Evolutionary conservation across 2,113 vertebrate species (phyloP).

Genomic region (Seriola aureovittata): DNA sequence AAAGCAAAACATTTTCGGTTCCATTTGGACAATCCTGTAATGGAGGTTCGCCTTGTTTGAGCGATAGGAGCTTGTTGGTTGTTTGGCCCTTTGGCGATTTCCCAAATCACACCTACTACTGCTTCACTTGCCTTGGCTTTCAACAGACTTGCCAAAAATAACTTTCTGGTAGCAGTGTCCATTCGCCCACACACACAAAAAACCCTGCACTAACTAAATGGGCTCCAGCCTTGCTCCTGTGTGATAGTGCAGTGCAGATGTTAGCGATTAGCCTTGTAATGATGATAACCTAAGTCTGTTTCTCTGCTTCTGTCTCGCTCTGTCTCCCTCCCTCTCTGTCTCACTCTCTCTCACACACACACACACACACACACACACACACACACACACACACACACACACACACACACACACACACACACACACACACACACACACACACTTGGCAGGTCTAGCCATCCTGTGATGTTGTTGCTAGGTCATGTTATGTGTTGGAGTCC

Average conservation of each 20-base stretch:
- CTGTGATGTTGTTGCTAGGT: conserved; percentile 54
- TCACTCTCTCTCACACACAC: neutral
- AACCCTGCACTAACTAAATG: conserved; percentile 30
- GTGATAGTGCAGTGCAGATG: conserved; percentile 47
- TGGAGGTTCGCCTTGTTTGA: conserved; percentile 41
- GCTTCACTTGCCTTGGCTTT: conserved; percentile 37
- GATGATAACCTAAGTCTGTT: conserved; percentile 44
- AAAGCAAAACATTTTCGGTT: conserved; percentile 26
- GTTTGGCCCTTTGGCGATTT: conserved; percentile 48
- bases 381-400: neutral
- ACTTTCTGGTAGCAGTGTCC: conserved; percentile 10
- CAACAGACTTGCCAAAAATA: conserved; percentile 51
- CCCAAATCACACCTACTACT: conserved; percentile 38
- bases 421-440: neutral
- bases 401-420: conserved; percentile 9
- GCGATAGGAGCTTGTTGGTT: conserved; percentile 40
- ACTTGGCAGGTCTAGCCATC: conserved; percentile 11
- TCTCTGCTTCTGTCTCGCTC: conserved; percentile 3
- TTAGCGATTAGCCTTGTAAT: conserved; percentile 61
- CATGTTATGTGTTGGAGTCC: conserved; percentile 44
- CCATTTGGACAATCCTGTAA: conserved; percentile 15
- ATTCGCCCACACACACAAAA: conserved; percentile 26
- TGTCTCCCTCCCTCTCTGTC: neutral
- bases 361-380: conserved; percentile 6
- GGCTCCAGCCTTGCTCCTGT: conserved; percentile 30